phyloP scores from a whole-genome alignment of 1,140 invertebrate species.

The Babylonia areolata region DNA sequence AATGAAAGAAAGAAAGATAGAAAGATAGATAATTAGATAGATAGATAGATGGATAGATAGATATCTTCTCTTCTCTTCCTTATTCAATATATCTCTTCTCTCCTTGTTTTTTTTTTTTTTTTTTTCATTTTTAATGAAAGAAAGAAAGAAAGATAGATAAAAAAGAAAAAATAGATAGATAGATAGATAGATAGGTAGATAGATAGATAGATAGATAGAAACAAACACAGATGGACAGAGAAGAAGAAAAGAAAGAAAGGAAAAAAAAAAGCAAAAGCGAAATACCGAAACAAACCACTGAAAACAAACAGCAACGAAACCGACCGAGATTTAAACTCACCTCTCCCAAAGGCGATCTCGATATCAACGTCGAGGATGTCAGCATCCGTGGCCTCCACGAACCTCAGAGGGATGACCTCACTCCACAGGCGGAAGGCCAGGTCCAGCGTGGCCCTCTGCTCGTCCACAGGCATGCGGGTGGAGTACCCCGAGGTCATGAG shows the following conservation, averaged over 20 bases:
- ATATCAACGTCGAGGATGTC: conserved; percentile 74
- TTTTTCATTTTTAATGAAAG: too few relatives aligned
- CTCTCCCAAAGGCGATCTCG: conserved; percentile 76
- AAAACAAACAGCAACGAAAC: too few relatives aligned
- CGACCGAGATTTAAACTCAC: conserved; percentile 59
- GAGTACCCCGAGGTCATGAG: conserved; percentile 73
- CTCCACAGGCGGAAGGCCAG: conserved; percentile 78
- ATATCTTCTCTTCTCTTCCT: too few relatives aligned
- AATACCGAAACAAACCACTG: too few relatives aligned
- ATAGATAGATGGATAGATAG: too few relatives aligned
- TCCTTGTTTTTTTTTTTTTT: too few relatives aligned
- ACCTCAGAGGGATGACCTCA: conserved; percentile 76
- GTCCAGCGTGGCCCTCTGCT: conserved; percentile 74
- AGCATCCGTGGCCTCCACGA: conserved; percentile 72
- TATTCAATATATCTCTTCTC: too few relatives aligned
- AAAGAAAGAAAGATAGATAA: too few relatives aligned
- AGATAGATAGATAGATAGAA: background rate
- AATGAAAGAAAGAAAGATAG: too few relatives aligned
- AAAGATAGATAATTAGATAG: too few relatives aligned
- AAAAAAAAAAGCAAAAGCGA: too few relatives aligned
- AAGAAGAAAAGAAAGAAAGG: background rate
- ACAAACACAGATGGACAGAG: too few relatives aligned
- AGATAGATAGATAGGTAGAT: background rate
- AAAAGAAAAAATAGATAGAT: background rate
- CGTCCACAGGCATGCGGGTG: conserved; percentile 73